Conservation (phyloP, 2,113 vertebrate genomes). For the Psophia crepitans region DNA sequence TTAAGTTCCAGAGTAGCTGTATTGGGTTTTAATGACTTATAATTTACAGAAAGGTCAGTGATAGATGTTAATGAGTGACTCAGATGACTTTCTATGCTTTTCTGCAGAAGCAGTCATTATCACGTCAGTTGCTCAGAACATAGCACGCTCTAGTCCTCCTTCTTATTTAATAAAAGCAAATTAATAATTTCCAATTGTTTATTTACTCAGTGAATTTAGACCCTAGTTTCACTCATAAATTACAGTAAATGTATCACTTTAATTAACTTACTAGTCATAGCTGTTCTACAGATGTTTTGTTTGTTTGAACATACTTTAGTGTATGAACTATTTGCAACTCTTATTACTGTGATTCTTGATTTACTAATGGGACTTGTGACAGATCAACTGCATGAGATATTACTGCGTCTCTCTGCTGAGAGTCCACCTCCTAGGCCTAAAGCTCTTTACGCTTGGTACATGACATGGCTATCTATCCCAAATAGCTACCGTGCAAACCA, state of each 20-base stretch:
- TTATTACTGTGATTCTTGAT: neutral
- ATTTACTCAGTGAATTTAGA: neutral
- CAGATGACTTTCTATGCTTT: neutral
- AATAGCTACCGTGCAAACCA: neutral
- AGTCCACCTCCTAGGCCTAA: neutral
- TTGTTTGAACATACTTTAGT: neutral
- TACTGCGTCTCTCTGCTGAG: neutral
- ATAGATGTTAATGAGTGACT: constrained; percentile 6
- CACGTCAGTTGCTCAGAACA: neutral
- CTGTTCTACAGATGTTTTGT: neutral
- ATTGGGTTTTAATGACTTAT: constrained; percentile 7
- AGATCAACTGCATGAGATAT: neutral
- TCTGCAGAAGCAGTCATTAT: constrained; percentile 26
- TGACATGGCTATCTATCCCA: neutral
- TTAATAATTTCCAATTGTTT: constrained; percentile 39
- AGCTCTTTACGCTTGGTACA: neutral
- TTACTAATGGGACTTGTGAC: neutral
- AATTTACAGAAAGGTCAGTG: constrained; percentile 8
- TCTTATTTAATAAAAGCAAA: constrained; percentile 23
- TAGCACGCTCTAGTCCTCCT: neutral
- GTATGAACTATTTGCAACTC: neutral
- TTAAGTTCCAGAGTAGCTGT: neutral
- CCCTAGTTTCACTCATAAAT: neutral
- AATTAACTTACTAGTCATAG: constrained; percentile 10
- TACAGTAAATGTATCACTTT: neutral